Evolutionary conservation across 2,113 vertebrate species (phyloP).

Genomic region (Synodontis membranacea): DNA sequence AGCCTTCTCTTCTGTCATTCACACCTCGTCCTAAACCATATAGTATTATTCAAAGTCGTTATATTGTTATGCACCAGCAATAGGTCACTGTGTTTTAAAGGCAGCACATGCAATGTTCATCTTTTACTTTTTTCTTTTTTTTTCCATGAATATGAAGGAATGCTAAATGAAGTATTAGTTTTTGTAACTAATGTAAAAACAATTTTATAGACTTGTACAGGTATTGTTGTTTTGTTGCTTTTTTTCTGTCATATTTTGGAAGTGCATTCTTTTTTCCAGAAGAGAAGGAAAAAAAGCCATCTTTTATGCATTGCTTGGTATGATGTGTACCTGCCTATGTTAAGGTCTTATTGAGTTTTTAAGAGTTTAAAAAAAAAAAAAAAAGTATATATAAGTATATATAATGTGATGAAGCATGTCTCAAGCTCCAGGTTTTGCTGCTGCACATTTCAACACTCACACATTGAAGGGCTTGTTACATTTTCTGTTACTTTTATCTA

Average conservation of each 20-base stretch:
- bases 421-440: conserved; percentile 69
- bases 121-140: conserved; percentile 56
- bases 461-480: conserved; percentile 50
- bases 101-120: conserved; percentile 75
- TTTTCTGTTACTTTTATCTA: conserved; percentile 43
- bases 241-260: conserved; percentile 63
- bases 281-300: conserved; percentile 63
- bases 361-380: no score
- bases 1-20: conserved; percentile 64
- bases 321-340: conserved; percentile 65
- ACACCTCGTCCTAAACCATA: conserved; percentile 76
- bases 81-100: conserved; percentile 81
- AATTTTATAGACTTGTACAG: conserved; percentile 99
- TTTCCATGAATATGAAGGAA: conserved; percentile 85
- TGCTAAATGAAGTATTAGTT: conserved; percentile 92
- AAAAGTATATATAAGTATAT: conserved; percentile 71
- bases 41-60: conserved; percentile 79
- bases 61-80: conserved; percentile 87
- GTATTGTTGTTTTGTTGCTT: conserved; percentile 67
- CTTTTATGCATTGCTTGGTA: conserved; percentile 66
- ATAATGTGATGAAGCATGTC: conserved; percentile 69
- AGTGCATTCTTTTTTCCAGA: conserved; percentile 58
- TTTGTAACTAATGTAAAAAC: conserved; percentile 99
- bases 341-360: conserved; percentile 67
- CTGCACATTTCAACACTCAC: conserved; percentile 51